A percentile compares a stretch with the other conserved stretches of the same genome.
These are phyloP conservation scores for Pristionchus entomophagus DNA, from an alignment of 2,888 invertebrate genomes.

Conservation along the genomic window DNA sequence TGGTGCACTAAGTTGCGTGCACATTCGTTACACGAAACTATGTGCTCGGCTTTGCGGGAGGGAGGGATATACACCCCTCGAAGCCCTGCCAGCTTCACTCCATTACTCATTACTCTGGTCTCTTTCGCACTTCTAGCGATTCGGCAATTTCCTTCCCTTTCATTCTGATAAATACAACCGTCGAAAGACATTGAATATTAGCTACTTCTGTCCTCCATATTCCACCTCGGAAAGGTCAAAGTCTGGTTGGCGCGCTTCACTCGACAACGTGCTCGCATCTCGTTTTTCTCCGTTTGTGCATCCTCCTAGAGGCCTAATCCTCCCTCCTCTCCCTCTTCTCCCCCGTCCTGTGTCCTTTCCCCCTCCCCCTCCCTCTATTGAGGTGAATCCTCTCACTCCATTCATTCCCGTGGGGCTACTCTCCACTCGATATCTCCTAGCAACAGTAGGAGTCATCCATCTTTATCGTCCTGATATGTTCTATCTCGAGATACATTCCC, in stretches of 20 bases:
- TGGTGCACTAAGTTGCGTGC: neutral
- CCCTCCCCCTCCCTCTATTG: neutral
- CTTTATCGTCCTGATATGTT: too few species aligned
- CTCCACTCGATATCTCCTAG: too few species aligned
- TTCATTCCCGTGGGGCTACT: neutral
- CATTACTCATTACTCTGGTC: too few species aligned
- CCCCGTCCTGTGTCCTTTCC: neutral
- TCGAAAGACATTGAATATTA: too few species aligned
- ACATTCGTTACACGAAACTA: neutral
- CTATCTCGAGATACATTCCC: too few species aligned
- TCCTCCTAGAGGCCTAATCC: conserved; percentile 27
- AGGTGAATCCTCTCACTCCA: conserved; percentile 10
- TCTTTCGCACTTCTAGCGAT: too few species aligned
- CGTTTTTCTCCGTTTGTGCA: conserved; percentile 5
- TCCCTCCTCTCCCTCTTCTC: neutral
- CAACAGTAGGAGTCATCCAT: too few species aligned
- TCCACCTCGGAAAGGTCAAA: neutral
- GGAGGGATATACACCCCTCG: neutral
- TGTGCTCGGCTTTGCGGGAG: neutral
- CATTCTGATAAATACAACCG: too few species aligned
- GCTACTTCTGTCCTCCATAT: too few species aligned
- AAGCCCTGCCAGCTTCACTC: neutral
- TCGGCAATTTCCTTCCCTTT: too few species aligned
- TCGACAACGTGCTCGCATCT: neutral
- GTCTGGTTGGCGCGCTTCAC: neutral